These are phyloP conservation scores for Syrrhaptes paradoxus DNA, from an alignment of 2,113 vertebrate genomes.

Conservation along the genomic window DNA sequence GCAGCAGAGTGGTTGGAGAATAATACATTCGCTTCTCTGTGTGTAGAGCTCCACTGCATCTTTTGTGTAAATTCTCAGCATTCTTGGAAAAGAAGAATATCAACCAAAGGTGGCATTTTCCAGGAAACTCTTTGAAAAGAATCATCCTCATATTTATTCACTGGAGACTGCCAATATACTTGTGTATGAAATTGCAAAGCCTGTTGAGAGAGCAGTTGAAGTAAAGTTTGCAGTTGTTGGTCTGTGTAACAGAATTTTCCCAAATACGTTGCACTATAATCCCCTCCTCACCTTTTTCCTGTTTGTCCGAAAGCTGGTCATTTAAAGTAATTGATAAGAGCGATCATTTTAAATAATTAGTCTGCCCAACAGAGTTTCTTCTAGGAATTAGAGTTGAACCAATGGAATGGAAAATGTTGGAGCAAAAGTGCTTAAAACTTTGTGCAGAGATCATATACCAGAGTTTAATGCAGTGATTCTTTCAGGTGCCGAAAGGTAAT, in stretches of 20 bases:
- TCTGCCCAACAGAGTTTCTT: background rate
- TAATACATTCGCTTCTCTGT: background rate
- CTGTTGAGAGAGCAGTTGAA: constrained; percentile 15
- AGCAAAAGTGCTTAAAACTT: background rate
- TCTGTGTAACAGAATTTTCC: background rate
- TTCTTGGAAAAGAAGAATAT: constrained; percentile 48
- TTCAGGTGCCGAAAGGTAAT: background rate
- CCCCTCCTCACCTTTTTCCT: background rate
- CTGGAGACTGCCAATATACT: background rate
- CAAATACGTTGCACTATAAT: background rate
- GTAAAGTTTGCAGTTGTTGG: background rate
- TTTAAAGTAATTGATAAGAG: background rate
- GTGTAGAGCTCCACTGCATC: constrained; percentile 25
- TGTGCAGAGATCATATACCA: background rate
- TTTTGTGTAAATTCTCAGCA: constrained; percentile 52
- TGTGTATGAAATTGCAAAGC: background rate
- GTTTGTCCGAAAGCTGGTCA: background rate
- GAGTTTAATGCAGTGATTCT: background rate
- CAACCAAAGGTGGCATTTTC: constrained; percentile 38
- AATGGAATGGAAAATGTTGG: background rate
- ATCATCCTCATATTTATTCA: constrained; percentile 17
- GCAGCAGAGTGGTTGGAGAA: constrained; percentile 39
- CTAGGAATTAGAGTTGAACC: background rate
- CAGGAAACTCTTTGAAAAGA: constrained; percentile 31
- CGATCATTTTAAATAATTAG: background rate